These are phyloP conservation scores for Brenthis hecate DNA, from an alignment of 2,888 invertebrate genomes.

Conservation along the genomic window DNA sequence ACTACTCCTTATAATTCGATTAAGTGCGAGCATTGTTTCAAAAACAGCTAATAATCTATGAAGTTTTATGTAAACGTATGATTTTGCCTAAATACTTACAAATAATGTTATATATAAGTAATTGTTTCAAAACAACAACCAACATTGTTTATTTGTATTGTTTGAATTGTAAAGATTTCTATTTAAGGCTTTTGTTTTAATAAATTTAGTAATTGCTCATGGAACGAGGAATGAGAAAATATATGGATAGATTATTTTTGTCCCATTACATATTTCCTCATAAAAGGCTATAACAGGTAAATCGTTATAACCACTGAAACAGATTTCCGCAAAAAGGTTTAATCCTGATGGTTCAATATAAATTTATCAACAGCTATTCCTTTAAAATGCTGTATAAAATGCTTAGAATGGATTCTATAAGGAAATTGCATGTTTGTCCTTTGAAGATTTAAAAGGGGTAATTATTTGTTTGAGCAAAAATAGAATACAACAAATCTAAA, in stretches of 20 bases:
- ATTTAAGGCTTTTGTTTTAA: no score
- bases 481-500: conserved; percentile 24
- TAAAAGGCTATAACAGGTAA: conserved; percentile 17
- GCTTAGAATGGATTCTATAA: conserved; percentile 48
- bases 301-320: conserved; percentile 38
- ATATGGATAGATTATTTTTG: no score
- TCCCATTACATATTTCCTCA: conserved; percentile 15
- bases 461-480: conserved; percentile 29
- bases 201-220: no score
- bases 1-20: conserved; percentile 17
- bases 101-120: no score
- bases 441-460: conserved; percentile 33
- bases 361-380: conserved; percentile 56
- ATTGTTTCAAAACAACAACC: no score
- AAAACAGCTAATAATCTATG: no score
- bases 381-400: conserved; percentile 54
- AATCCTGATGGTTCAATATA: conserved; percentile 49
- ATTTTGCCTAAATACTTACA: no score
- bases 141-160: no score
- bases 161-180: no score
- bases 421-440: conserved; percentile 48
- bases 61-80: no score
- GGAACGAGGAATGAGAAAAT: no score
- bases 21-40: neutral
- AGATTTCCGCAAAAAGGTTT: conserved; percentile 44